Evolutionary conservation across 2,888 invertebrate species (phyloP), one percentile per base, ranked within the genome.

Genomic region (Sesia bembeciformis): DNA sequence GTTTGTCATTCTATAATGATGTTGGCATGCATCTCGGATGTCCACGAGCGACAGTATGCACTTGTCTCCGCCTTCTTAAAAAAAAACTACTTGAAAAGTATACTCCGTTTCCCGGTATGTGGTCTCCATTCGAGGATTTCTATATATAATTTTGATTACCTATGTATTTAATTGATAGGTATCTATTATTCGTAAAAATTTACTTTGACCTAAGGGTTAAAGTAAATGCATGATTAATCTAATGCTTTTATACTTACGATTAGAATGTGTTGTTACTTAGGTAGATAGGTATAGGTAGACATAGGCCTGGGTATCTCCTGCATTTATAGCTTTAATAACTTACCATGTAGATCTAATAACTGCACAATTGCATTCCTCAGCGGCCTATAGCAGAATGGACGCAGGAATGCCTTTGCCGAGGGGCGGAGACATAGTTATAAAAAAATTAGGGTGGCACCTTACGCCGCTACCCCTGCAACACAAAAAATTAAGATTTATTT

Each of bases 401-500:
- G 68, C 64, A 54, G 55, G 55, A 57, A 51, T 66, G 66, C 64
- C 57, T 57, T 56, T 57, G 53, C 55, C 55, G 61, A 68, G 67
- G 76, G 72, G 76, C 75, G 83, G 84, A 71, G 77, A 72, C 74
- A 65, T 4, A 5, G 7, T 46, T 8, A 46, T 23, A 72, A 76
- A 78, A 67, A 72, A 79, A 78, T 70, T 70, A 68, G 86, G 86
- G 83, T 78, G 84, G 84, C 70, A 69, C 76, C 76, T 70, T 64
- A 65, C 67, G 65, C 56, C 55, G 57, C 60, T 56, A 61, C 69
- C 81, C 77, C 84, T 85, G 79, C 61, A 78, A 82, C 70, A 67
- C 8, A 84, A 84, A 81, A 85, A 84, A 84, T 74, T 62, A 78
- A 81, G 84, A 87, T 87, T 87, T 86, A 87, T 86, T 77, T 74